Conservation (phyloP, 2,888 invertebrate genomes). For the Calameuta idolon region DNA sequence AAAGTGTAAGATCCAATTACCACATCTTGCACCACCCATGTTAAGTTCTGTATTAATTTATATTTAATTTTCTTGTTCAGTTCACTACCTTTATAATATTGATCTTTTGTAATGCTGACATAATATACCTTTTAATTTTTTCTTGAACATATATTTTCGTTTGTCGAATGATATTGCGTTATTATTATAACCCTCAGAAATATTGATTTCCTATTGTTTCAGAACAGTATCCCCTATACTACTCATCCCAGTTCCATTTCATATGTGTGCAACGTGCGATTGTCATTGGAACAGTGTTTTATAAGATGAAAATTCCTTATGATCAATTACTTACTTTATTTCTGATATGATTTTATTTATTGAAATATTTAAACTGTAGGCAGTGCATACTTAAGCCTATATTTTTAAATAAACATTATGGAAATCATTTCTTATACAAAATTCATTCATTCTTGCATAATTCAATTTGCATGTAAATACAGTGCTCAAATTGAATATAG, state of each 20-base stretch:
- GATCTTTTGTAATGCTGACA: neutral
- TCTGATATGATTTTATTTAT: neutral
- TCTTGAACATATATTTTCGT: neutral
- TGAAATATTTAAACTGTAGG: neutral
- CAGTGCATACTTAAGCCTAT: neutral
- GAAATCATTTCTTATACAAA: neutral
- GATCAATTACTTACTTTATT: neutral
- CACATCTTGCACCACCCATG: neutral
- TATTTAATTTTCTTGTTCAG: neutral
- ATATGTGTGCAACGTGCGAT: neutral
- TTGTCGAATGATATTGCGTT: neutral
- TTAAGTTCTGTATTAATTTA: neutral
- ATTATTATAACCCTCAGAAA: slow-evolving; percentile 14
- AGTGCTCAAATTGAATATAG: neutral
- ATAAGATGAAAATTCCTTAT: neutral
- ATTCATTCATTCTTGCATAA: neutral
- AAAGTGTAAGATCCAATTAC: neutral
- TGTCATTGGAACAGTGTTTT: neutral
- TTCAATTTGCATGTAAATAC: neutral
- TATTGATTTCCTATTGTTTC: slow-evolving; percentile 35
- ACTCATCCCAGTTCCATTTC: neutral
- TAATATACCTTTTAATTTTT: neutral
- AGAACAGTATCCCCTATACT: slow-evolving; percentile 3
- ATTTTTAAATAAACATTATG: neutral
- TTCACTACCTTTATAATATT: neutral